Conservation (phyloP, 2,797 vertebrate species). For the Oryzias sinensis region DNA sequence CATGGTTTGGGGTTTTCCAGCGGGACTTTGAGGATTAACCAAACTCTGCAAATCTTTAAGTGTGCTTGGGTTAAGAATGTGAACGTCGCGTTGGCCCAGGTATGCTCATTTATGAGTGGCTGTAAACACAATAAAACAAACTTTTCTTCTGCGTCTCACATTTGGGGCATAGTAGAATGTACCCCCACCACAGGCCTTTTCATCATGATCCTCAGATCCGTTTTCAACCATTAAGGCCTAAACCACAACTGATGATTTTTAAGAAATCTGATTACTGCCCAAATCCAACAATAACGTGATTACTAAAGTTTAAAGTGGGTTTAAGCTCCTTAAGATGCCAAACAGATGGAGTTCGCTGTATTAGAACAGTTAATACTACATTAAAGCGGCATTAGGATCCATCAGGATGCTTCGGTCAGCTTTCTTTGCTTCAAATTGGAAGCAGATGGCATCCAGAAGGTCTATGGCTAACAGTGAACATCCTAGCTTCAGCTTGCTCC, state of each 20-base stretch:
- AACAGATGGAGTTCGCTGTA: slow-evolving; percentile 10
- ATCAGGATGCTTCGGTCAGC: neutral
- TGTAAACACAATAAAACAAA: too few relatives aligned
- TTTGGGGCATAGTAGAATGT: neutral
- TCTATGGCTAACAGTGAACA: neutral
- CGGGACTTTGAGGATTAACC: neutral
- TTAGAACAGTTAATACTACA: neutral
- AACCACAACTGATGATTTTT: neutral
- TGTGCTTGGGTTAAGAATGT: too few relatives aligned
- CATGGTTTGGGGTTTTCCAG: neutral
- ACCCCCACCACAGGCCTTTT: neutral
- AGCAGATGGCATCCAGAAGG: neutral
- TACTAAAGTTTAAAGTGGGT: neutral
- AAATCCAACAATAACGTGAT: neutral
- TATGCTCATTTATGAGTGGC: too few relatives aligned
- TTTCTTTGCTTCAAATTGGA: neutral
- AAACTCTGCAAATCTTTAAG: neutral
- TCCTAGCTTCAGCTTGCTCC: neutral
- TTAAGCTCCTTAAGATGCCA: neutral
- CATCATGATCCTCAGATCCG: neutral
- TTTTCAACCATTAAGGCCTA: neutral
- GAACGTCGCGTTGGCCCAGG: too few relatives aligned
- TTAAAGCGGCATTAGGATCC: neutral
- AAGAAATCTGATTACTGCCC: slow-evolving; percentile 5
- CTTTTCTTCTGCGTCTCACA: neutral